Percentiles rank a stretch among this genome's conserved stretches.
Conservation (phyloP, 1,140 invertebrate species). For the Homalodisca vitripennis region DNA sequence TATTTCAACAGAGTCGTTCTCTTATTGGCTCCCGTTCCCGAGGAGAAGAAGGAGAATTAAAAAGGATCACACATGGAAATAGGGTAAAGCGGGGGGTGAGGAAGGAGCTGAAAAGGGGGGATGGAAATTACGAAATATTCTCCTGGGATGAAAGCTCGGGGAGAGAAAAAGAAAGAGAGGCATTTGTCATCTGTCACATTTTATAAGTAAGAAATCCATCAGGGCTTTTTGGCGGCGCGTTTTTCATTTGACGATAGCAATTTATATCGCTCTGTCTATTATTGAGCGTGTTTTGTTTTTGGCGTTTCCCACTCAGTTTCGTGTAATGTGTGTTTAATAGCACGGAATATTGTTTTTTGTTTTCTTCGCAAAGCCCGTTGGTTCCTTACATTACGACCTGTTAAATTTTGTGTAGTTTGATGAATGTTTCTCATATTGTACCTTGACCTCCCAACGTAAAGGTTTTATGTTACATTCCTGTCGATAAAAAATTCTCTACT, state of each 20-base stretch:
- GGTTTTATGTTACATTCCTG: no score
- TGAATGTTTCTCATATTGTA: no score
- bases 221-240: slow-evolving; percentile 31
- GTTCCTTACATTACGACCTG: no score
- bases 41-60: slow-evolving; percentile 1
- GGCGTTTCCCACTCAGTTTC: neutral
- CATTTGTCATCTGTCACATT: slow-evolving; percentile 38
- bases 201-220: slow-evolving; percentile 38
- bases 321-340: slow-evolving; percentile 13
- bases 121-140: slow-evolving; percentile 34
- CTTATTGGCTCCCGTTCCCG: slow-evolving; percentile 31
- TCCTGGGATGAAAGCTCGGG: slow-evolving; percentile 37
- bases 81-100: slow-evolving; percentile 1
- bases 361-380: no score
- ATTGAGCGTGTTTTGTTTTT: neutral
- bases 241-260: neutral
- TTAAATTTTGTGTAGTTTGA: no score
- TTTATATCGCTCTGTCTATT: neutral
- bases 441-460: no score
- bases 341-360: no score
- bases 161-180: slow-evolving; percentile 39
- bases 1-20: slow-evolving; percentile 2
- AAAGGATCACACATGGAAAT: slow-evolving; percentile 22
- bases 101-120: slow-evolving; percentile 23
- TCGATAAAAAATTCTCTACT: no score